Percentiles rank a stretch among this genome's conserved stretches.
phyloP scores from a whole-genome alignment of 2,113 vertebrate species.

The Ciconia maguari region DNA sequence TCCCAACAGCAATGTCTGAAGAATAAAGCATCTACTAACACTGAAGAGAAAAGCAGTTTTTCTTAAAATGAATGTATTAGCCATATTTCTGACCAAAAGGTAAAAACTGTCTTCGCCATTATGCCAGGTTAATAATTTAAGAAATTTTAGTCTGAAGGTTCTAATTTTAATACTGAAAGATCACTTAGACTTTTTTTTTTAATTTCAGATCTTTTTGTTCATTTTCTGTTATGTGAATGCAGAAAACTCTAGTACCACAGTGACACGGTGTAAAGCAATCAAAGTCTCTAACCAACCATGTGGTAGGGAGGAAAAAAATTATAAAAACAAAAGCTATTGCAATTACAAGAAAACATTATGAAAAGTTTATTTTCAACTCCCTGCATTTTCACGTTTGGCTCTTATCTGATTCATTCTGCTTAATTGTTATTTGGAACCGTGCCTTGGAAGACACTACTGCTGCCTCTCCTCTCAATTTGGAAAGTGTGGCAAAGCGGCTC shows the following conservation, averaged over 20 bases:
- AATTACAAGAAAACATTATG: conserved; percentile 53
- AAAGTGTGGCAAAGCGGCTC: conserved; percentile 57
- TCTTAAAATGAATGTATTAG: not conserved
- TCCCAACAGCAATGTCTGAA: not conserved
- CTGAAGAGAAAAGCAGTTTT: not conserved
- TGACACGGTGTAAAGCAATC: not conserved
- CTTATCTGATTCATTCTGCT: conserved; percentile 52
- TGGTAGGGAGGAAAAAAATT: not conserved
- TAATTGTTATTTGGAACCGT: conserved; percentile 61
- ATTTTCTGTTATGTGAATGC: not conserved
- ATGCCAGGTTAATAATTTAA: not conserved
- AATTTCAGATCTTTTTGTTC: not conserved
- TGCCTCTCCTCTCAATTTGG: conserved; percentile 47
- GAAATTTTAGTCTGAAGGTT: not conserved
- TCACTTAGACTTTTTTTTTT: not conserved
- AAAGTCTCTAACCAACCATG: not conserved
- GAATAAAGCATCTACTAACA: not conserved
- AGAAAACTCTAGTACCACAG: not conserved
- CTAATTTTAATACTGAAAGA: not conserved
- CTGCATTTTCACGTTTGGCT: conserved; percentile 52
- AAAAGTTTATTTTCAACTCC: conserved; percentile 53
- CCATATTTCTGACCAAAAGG: not conserved
- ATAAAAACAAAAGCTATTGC: conserved; percentile 11
- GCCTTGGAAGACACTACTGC: conserved; percentile 42
- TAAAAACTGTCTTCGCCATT: not conserved